Evolutionary conservation across 2,113 vertebrate species (phyloP).

Genomic region (Cyanoramphus novaezelandiae): DNA sequence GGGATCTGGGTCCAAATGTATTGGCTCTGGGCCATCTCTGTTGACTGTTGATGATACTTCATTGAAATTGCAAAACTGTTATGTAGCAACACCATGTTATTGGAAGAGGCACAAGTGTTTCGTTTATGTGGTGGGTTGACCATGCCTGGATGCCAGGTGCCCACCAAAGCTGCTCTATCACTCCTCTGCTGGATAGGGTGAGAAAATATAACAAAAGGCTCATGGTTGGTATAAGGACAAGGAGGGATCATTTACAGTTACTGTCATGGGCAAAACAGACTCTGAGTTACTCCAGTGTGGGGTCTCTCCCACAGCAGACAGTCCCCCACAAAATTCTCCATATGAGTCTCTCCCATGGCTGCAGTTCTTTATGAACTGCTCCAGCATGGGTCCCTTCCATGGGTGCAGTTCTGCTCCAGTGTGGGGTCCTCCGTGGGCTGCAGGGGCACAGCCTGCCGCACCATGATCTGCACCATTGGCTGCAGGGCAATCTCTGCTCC

Average conservation of each 20-base stretch:
- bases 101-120: neutral
- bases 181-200: neutral
- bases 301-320: neutral
- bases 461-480: neutral
- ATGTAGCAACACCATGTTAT: conserved; percentile 7
- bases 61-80: conserved; percentile 23
- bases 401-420: neutral
- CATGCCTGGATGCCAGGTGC: neutral
- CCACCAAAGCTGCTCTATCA: neutral
- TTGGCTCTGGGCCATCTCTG: neutral
- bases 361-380: neutral
- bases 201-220: neutral
- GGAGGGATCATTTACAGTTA: neutral
- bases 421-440: neutral
- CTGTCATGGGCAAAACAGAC: neutral
- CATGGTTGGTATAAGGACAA: neutral
- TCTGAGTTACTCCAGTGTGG: neutral
- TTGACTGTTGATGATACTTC: neutral
- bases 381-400: neutral
- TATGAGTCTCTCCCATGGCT: neutral
- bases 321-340: neutral
- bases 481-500: neutral
- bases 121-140: neutral
- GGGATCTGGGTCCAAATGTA: neutral
- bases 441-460: neutral